Evolutionary conservation across 2,888 invertebrate genomes (phyloP).

Genomic region (Drosophila hamatofila): DNA sequence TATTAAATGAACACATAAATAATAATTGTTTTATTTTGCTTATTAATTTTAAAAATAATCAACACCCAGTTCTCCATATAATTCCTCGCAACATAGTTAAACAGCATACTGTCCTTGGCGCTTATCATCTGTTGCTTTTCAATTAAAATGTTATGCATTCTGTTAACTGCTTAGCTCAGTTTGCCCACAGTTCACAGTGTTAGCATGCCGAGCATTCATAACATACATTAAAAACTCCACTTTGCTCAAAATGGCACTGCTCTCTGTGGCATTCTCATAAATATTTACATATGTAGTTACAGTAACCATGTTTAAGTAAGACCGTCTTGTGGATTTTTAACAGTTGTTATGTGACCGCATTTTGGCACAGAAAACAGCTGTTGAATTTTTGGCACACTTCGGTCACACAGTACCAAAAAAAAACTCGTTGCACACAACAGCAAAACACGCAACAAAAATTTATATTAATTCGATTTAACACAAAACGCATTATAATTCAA

Average conservation of each 20-base stretch:
- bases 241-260: slow-evolving; percentile 14
- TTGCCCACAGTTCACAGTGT: too few species aligned
- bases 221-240: not conserved
- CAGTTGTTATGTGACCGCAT: slow-evolving; percentile 31
- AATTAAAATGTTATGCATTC: not conserved
- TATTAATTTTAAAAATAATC: not conserved
- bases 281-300: too few species aligned
- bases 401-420: slow-evolving; percentile 58
- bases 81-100: not conserved
- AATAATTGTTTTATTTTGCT: not conserved
- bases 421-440: slow-evolving; percentile 64
- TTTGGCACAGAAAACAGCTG: slow-evolving; percentile 42
- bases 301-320: slow-evolving; percentile 16
- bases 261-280: not conserved
- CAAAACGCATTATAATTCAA: slow-evolving; percentile 38
- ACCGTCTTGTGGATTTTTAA: slow-evolving; percentile 26
- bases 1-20: not conserved
- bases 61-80: not conserved
- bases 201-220: too few species aligned
- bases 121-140: slow-evolving; percentile 34
- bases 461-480: slow-evolving; percentile 55
- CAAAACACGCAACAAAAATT: slow-evolving; percentile 62
- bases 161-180: not conserved
- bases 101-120: slow-evolving; percentile 9
- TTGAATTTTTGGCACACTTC: slow-evolving; percentile 25